Conservation (phyloP, 1,140 invertebrate genomes). For the Meteorus sp. region DNA sequence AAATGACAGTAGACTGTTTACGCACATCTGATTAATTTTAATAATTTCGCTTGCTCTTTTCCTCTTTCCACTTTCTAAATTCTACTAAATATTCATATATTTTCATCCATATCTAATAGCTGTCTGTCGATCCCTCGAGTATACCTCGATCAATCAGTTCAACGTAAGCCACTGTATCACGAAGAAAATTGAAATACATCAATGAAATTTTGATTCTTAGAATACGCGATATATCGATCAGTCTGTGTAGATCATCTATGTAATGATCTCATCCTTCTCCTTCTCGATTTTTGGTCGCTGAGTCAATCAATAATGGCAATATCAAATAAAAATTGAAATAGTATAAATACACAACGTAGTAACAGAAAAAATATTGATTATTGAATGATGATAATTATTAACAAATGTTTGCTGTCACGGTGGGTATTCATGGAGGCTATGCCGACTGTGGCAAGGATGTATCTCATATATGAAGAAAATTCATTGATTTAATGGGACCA, state of each 20-base stretch:
- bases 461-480: too few relatives aligned
- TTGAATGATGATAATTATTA: too few relatives aligned
- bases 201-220: constrained; percentile 45
- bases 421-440: too few relatives aligned
- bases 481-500: too few relatives aligned
- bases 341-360: not conserved
- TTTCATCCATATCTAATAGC: not conserved
- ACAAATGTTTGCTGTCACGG: too few relatives aligned
- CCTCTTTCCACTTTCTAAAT: too few relatives aligned
- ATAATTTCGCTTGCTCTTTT: too few relatives aligned
- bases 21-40: too few relatives aligned
- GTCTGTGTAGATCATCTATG: constrained; percentile 44
- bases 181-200: constrained; percentile 20
- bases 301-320: not conserved
- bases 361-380: not conserved
- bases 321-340: not conserved
- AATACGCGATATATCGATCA: constrained; percentile 41
- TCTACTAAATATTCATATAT: constrained; percentile 8
- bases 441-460: too few relatives aligned
- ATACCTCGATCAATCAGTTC: constrained; percentile 16
- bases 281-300: constrained; percentile 21
- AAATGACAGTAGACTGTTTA: too few relatives aligned
- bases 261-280: too few relatives aligned
- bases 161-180: constrained; percentile 30
- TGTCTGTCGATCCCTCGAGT: not conserved